Base-by-base conservation (phyloP, 1,140 invertebrate species). In the Atta colombica region DNA sequence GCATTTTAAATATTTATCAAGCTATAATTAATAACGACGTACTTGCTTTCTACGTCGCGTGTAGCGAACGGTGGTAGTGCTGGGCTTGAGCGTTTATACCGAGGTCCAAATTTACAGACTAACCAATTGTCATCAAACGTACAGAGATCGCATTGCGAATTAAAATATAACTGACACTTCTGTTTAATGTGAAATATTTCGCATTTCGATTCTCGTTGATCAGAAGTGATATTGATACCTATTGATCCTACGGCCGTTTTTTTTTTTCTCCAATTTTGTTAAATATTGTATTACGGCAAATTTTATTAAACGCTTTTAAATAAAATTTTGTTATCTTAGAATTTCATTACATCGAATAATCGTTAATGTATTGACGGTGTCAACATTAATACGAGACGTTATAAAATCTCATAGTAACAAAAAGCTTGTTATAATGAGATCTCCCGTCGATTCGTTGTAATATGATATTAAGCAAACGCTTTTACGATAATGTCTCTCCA, bases 1-100 rank as follows among this genome's bases (percentile, higher is more conserved):
- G 72, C 75, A 69, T 92, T 93, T 93, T 92, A 91, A 93, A 93
- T 93, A 92, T 92, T 93, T 92, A 88, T 89, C 90, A 77, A 85
- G 65, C 77, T 90, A 90, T 92, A 93, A 92, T 93, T 90, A 92
- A 93, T 93, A 89, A 88, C 85, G 87, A 86, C 89, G 90, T 92
- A 92, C 91, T 92, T 91, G 85, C 90, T 71, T 91, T 81, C 58
- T 69, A 49, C 68, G 80, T 74, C 53, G 55, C 68, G 78, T 45
- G 53, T 60, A 65, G 78, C 78, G 55, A 69, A 16, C 66, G 55
- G 14, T 31, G 49, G 49, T 61, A 74, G 72, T 69, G 31, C 49
- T 18, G 21, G 21, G 18, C 49, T 31, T 49, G 51, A 18, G 55
- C 55, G 18, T 75, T 49, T 51, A 49, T 21, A 31, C 69, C 69